phyloP scores from a whole-genome alignment of 2,113 vertebrate species.

The Delphinus delphis region DNA sequence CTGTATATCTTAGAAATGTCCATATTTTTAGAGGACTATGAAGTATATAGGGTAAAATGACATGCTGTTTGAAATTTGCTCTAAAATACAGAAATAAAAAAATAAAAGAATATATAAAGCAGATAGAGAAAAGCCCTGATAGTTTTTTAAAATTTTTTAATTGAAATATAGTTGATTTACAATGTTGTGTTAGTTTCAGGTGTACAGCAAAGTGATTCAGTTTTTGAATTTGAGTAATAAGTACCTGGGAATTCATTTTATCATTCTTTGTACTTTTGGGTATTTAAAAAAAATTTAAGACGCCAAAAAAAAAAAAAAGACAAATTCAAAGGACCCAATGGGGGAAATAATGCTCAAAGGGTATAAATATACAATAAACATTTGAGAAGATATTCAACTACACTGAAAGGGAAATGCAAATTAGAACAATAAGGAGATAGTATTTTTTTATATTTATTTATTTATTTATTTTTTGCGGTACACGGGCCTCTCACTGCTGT shows the following conservation, averaged over 20 bases:
- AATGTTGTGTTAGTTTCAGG: neutral
- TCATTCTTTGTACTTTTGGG: constrained; percentile 20
- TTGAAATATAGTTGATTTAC: neutral
- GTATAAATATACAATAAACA: constrained; percentile 15
- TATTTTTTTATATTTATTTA: neutral
- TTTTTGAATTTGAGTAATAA: constrained; percentile 1
- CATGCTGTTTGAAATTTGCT: constrained; percentile 20
- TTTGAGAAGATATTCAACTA: neutral
- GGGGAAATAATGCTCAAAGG: neutral
- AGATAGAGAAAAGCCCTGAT: neutral
- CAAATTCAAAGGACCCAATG: neutral
- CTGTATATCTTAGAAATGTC: neutral
- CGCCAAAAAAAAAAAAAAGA: neutral
- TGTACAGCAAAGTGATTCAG: neutral
- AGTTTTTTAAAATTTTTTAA: neutral
- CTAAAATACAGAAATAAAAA: constrained; percentile 26
- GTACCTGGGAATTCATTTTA: neutral
- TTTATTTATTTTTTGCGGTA: too few relatives aligned
- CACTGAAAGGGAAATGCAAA: constrained; percentile 6
- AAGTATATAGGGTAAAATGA: neutral
- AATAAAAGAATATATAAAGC: neutral
- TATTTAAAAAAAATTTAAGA: neutral
- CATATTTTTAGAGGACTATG: neutral
- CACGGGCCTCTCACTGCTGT: too few relatives aligned
- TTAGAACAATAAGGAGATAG: neutral